These are phyloP conservation scores for Hartigia nigra DNA, from an alignment of 2,888 invertebrate genomes.

Conservation along the genomic window DNA sequence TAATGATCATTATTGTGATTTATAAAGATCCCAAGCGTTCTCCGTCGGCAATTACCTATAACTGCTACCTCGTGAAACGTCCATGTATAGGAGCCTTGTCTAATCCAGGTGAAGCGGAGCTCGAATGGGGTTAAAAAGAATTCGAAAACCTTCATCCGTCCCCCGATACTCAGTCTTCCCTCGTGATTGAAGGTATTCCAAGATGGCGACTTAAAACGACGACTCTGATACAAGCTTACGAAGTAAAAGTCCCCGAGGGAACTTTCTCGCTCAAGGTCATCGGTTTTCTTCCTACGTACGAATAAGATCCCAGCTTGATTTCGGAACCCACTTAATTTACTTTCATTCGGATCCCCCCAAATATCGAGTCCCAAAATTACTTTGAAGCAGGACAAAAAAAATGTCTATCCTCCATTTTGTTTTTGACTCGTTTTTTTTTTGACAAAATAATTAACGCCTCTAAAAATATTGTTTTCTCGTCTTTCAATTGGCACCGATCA, in stretches of 20 bases:
- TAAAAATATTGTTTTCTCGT: slow-evolving; percentile 10
- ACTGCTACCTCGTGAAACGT: background rate
- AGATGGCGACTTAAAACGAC: background rate
- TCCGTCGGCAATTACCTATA: slow-evolving; percentile 12
- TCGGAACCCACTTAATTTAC: too few species aligned
- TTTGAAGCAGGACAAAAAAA: background rate
- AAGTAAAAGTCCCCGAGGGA: background rate
- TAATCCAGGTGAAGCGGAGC: background rate
- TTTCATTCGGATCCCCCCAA: too few species aligned
- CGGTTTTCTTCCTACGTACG: background rate
- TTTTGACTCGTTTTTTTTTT: background rate
- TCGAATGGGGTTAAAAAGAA: background rate
- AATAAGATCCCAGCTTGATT: background rate
- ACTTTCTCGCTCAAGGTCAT: background rate
- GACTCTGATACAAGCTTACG: background rate
- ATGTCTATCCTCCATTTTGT: background rate
- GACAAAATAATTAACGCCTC: slow-evolving; percentile 16
- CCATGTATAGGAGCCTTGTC: background rate
- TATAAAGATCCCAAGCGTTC: slow-evolving; percentile 42
- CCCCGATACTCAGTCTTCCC: background rate
- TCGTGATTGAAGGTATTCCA: background rate
- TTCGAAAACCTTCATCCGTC: background rate
- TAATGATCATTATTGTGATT: slow-evolving; percentile 42
- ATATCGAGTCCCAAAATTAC: background rate
- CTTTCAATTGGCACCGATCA: background rate